Evolutionary conservation across 1,140 invertebrate species (phyloP).

Genomic region (Philotrypesis tridentata): DNA sequence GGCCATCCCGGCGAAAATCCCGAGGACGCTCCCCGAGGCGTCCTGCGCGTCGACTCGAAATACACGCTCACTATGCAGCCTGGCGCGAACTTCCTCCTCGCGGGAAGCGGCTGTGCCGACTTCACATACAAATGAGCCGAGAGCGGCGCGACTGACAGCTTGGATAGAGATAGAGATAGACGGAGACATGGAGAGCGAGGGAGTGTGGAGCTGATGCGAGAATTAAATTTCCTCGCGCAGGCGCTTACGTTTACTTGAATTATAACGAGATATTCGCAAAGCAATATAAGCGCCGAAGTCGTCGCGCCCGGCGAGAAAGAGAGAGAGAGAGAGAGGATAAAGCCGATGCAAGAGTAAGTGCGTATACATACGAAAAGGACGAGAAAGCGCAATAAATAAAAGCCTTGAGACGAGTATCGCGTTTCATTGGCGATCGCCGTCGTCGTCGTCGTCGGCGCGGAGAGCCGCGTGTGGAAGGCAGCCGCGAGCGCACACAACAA

Average conservation of each 20-base stretch:
- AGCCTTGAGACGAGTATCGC: background rate
- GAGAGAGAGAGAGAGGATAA: background rate
- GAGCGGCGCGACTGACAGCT: background rate
- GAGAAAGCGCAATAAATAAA: background rate
- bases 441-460: too few species aligned
- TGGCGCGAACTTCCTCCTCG: background rate
- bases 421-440: background rate
- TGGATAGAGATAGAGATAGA: background rate
- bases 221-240: too few species aligned
- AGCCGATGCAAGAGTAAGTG: too few species aligned
- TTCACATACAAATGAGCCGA: slow-evolving; percentile 5
- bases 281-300: too few species aligned
- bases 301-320: too few species aligned
- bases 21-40: background rate
- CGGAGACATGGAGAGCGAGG: background rate
- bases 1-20: background rate
- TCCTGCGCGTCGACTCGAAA: background rate
- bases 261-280: too few species aligned
- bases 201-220: background rate
- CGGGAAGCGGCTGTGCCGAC: background rate
- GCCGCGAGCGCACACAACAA: too few species aligned
- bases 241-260: too few species aligned
- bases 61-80: too few species aligned
- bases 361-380: background rate
- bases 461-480: background rate